phyloP scores from a whole-genome alignment of 2,113 vertebrate species.

The Fulica atra region DNA sequence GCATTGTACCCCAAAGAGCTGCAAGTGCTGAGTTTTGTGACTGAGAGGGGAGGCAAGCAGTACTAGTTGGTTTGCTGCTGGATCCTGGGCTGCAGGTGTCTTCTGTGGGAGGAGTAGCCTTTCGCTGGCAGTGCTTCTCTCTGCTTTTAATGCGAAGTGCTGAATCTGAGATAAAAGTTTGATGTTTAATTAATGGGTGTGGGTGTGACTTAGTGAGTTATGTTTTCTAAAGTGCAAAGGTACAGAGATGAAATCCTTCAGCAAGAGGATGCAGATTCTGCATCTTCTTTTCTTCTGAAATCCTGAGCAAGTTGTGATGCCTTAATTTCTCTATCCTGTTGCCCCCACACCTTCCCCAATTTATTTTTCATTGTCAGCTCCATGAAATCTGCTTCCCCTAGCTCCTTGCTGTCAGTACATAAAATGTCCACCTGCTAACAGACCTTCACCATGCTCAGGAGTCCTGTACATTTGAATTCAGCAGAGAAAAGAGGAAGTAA shows the following conservation, averaged over 20 bases:
- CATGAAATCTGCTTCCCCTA: not conserved
- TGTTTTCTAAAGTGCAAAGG: not conserved
- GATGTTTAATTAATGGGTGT: not conserved
- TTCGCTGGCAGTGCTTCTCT: rapidly evolving
- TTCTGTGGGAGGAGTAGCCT: slow-evolving; percentile 25
- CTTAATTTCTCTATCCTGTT: not conserved
- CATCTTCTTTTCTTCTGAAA: not conserved
- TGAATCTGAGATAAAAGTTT: not conserved
- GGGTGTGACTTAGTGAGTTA: not conserved
- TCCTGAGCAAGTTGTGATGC: not conserved
- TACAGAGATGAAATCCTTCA: not conserved
- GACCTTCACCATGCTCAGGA: not conserved
- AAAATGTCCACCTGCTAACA: not conserved
- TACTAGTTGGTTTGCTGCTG: slow-evolving; percentile 31
- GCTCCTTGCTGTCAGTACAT: not conserved
- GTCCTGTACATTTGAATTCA: not conserved
- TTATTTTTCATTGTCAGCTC: not conserved
- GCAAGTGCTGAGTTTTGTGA: not conserved
- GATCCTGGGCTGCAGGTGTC: not conserved
- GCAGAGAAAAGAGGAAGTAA: not conserved
- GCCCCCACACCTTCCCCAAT: rapidly evolving
- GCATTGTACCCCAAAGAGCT: slow-evolving; percentile 33
- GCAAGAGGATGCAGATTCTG: rapidly evolving
- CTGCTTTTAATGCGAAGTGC: not conserved
- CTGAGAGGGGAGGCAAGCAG: slow-evolving; percentile 17